Base-by-base conservation (phyloP, 2,888 invertebrate genomes). In the Chrysotoxum bicinctum region DNA sequence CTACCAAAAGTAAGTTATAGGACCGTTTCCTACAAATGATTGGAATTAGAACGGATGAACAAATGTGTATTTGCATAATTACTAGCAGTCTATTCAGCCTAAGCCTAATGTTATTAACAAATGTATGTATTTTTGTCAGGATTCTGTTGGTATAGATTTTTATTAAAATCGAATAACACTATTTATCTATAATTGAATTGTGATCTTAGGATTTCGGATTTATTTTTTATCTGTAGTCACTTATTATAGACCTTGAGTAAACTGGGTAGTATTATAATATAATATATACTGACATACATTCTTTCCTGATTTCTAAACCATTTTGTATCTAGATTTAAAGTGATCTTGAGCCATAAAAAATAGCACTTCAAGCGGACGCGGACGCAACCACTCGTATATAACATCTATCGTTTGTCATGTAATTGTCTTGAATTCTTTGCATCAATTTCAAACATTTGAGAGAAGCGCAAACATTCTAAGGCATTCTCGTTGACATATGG, bases 391-490 rank as follows among this genome's bases (percentile, higher is more conserved):
- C 37, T 19, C 58, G 21, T 35, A 19, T 19, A 32, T 21, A 35
- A 19, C 35, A 58, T 58, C 19, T 56, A 58, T 58, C 58, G 3
- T 35, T 58, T 37, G 58, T 58, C 14, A 58, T 21, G 14, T 54
- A 58, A 58, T 58, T 58, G 58, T 19, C 58, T 58, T 37, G 19
- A 58, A 35, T 58, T 58, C 58, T 35, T 58, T 37, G 58, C 58
- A 58, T 58, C 35, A 19, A 58, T 35, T 37, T 58, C 32, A 58
- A 14, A 58, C 32, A 37, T 58, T 37, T 58, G 3, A 37, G 14
- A 58, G 35, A 58, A 21, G 21, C 30, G 52, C 7, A 52, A 26
- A 21, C 2, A 54, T 26, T 16, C 52, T 9, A 54, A 54, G n/a
- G 26, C 52, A n/a, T 1, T 54, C 16, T 30, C 30, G 3, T n/a